Evolutionary conservation across 2,888 invertebrate species (phyloP), one percentile per base, ranked within the genome.

Genomic region (Hirtodrosophila trivittata): DNA sequence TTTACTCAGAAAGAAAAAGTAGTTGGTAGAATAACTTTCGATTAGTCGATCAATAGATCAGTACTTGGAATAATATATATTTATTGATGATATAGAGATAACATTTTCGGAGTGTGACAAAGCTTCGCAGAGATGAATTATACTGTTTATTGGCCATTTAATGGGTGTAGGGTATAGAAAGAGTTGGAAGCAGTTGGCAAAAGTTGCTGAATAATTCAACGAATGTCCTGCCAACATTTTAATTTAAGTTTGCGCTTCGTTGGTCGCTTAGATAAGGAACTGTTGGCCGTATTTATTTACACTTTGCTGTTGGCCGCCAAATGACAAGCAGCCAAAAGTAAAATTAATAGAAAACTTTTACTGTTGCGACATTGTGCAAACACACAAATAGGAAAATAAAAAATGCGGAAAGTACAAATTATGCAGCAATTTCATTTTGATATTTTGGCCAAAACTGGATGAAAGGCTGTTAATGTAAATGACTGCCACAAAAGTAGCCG

Each of bases 391-490:
- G 30, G 33, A 74, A 59, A 57, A 51, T 38, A 6, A 62, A 68
- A 68, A 72, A 63, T 73, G 77, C 74, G 68, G 66, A 75, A 84
- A 84, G 77, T 70, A 81, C 87, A 83, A 83, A 83, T 83, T 83
- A 83, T 83, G 87, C 83, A 82, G 87, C 83, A 85, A 87, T 83
- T 87, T 85, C 80, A 82, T 85, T 86, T 82, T 84, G 85, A 82
- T 82, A 82, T 86, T 86, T 81, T 66, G 62, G 56, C 59, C 75
- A 75, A 62, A 68, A 67, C 62, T 63, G 76, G 73, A 81, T 83
- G 82, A 86, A 86, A 84, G 87, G 82, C 70, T 86, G 82, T 84
- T 82, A 84, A 82, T 82, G 86, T 84, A 86, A 82, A 82, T 86
- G 86, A 81, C 81, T 35, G 68, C 59, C 78, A 56, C 64, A 58